phyloP scores from a whole-genome alignment of 2,888 invertebrate species.

The Agapetus fuscipes region DNA sequence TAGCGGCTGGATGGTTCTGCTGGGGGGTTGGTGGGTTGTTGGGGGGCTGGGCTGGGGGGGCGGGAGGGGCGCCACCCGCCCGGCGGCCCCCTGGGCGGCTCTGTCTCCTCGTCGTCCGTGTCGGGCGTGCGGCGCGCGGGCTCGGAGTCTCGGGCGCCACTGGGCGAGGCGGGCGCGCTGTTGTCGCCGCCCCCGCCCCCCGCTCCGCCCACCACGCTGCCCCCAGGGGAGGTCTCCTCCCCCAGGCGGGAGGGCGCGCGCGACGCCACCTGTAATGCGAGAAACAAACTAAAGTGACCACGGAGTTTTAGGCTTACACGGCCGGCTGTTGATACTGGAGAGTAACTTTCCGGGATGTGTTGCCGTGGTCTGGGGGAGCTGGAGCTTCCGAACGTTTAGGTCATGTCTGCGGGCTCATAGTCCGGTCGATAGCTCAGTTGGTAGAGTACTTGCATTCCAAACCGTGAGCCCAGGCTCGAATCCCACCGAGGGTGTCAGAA shows the following conservation, averaged over 20 bases:
- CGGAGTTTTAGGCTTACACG: no score
- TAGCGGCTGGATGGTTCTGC: constrained; percentile 54
- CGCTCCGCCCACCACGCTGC: constrained; percentile 34
- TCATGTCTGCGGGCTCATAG: no score
- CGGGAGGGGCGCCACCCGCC: constrained; percentile 30
- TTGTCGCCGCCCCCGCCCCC: constrained; percentile 37
- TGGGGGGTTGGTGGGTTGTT: constrained; percentile 43
- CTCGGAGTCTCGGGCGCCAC: constrained; percentile 29
- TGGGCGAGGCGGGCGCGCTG: constrained; percentile 37
- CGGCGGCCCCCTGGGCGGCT: constrained; percentile 43
- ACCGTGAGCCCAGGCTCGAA: no score
- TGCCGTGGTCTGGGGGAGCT: no score
- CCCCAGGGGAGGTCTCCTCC: constrained; percentile 23
- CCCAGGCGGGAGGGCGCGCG: constrained; percentile 18
- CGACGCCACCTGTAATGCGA: constrained; percentile 16
- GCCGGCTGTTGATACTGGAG: no score
- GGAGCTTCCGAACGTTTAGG: no score
- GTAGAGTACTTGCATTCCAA: no score
- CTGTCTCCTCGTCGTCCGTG: constrained; percentile 39
- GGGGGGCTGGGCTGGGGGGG: constrained; percentile 43
- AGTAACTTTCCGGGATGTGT: no score
- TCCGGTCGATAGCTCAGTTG: no score
- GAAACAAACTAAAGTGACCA: background rate
- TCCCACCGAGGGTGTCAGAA: no score
- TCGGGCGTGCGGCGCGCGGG: constrained; percentile 30